phyloP scores from a whole-genome alignment of 2,797 vertebrate species.

The Carapus acus region DNA sequence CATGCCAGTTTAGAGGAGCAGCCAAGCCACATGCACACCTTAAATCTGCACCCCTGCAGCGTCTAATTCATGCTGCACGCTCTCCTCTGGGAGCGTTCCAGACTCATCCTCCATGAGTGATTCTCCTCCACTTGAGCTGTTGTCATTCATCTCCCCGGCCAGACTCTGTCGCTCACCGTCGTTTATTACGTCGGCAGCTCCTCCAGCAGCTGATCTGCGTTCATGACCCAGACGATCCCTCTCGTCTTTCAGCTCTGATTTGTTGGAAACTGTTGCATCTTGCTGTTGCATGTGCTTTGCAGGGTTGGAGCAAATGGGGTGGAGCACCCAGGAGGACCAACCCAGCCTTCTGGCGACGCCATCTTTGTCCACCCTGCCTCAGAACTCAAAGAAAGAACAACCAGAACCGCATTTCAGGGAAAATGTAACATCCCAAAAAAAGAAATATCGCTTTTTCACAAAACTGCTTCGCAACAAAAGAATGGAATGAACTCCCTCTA shows the following conservation, averaged over 20 bases:
- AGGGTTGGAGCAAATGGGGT: too few relatives aligned
- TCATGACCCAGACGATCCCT: background rate
- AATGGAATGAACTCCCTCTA: too few relatives aligned
- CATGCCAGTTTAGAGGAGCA: constrained; percentile 29
- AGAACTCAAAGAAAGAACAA: too few relatives aligned
- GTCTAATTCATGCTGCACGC: constrained; percentile 38
- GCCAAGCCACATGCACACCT: constrained; percentile 28
- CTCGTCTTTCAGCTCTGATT: background rate
- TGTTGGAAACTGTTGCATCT: background rate
- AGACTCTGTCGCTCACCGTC: constrained; percentile 31
- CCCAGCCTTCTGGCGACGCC: too few relatives aligned
- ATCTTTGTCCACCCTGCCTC: too few relatives aligned
- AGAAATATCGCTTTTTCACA: too few relatives aligned
- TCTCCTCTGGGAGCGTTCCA: constrained; percentile 46
- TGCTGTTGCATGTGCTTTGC: too few relatives aligned
- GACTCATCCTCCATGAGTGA: constrained; percentile 47
- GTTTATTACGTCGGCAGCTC: constrained; percentile 40
- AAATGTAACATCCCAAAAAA: too few relatives aligned
- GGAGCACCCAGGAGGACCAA: too few relatives aligned
- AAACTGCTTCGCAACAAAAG: too few relatives aligned
- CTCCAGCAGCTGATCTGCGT: constrained; percentile 3
- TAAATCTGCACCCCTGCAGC: constrained; percentile 34
- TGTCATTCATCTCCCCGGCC: constrained; percentile 40
- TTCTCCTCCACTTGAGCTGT: constrained; percentile 39
- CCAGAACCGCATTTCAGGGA: too few relatives aligned